Percentiles rank a stretch among this genome's conserved stretches.
Evolutionary conservation across 2,797 vertebrate species (phyloP).

Genomic region (Hybognathus amarus): DNA sequence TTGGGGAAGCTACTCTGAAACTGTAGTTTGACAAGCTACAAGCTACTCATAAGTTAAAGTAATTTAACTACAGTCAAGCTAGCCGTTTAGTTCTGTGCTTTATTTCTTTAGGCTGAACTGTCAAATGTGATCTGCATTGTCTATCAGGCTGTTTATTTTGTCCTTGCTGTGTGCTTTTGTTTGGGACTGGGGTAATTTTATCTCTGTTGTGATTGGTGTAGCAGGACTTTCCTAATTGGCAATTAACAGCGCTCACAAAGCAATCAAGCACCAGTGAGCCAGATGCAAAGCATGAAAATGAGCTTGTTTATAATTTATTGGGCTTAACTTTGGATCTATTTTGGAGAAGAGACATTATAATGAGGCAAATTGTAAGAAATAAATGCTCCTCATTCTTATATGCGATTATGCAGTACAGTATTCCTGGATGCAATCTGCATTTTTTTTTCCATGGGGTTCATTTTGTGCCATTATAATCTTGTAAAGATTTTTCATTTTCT

Average conservation of each 20-base stretch:
- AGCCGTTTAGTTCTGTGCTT: neutral
- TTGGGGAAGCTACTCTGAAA: too few species aligned
- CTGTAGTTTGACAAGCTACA: too few species aligned
- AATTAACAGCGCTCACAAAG: slow-evolving; percentile 79
- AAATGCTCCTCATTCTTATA: slow-evolving; percentile 30
- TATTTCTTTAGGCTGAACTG: neutral
- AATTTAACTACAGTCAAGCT: too few species aligned
- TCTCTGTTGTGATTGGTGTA: slow-evolving; percentile 71
- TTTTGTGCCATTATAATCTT: slow-evolving; percentile 22
- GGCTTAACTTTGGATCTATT: slow-evolving; percentile 68
- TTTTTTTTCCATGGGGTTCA: slow-evolving; percentile 38
- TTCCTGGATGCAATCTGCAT: slow-evolving; percentile 23
- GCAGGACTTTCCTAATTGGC: slow-evolving; percentile 74
- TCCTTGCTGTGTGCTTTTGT: slow-evolving; percentile 32
- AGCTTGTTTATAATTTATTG: slow-evolving; percentile 73
- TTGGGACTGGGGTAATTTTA: slow-evolving; percentile 26
- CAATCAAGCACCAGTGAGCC: slow-evolving; percentile 74
- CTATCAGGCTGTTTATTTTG: slow-evolving; percentile 10
- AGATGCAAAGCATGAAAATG: slow-evolving; percentile 68
- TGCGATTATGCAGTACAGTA: slow-evolving; percentile 23
- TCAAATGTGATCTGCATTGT: slow-evolving; percentile 2
- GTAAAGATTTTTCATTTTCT: slow-evolving; percentile 40
- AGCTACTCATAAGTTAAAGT: too few species aligned
- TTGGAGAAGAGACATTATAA: slow-evolving; percentile 67
- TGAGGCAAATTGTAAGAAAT: slow-evolving; percentile 53